Base-by-base conservation (phyloP, 2,797 vertebrate genomes). In the Myotis pilosus region DNA sequence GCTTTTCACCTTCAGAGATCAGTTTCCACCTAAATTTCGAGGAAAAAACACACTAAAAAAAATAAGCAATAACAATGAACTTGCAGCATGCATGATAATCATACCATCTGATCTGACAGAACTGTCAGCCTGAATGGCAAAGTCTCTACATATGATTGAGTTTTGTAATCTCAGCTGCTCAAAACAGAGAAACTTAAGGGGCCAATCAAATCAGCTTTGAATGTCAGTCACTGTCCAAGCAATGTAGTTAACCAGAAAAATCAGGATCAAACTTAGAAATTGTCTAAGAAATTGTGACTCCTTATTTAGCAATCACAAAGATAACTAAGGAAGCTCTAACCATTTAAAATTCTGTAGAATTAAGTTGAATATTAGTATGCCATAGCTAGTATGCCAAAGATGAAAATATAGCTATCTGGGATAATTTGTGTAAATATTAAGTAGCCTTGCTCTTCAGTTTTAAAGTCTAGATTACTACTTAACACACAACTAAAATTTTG, bases 191-290 rank as follows among this genome's bases (percentile, higher is more conserved):
- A 92, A 95, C 49, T 81, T 75, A 78, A 87, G 20, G 57, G 55
- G 71, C 69, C 55, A 92, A 84, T 92, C 82, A 96, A 93, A 96
- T 89, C 38, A 49, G 79, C 69, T 83, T 78, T 81, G 64, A 95
- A 89, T 80, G 36, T 91, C 78, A 97, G 51, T 94, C 71, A 92
- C 47, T 96, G 71, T 88, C 79, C 83, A 95, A 95, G 60, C 85
- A 95, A 95, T 53, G 38, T 22, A 78, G 71, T 82, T 95, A 89
- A 93, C 87, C 72, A 95, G 87, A 97, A 97, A 87, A 79, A 92
- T 57, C 12, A 75, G 76, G 10, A 64, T 92, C 15, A 62, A 62
- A 85, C 44, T 62, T 30, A 41, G 6, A 97, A 96, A 91, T 60
- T 91, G 19, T 74, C 89, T 2, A 96, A 15, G 60, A 62, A 62